These are phyloP conservation scores for Bombus sylvicola DNA, from an alignment of 1,140 invertebrate genomes.

Conservation along the genomic window DNA sequence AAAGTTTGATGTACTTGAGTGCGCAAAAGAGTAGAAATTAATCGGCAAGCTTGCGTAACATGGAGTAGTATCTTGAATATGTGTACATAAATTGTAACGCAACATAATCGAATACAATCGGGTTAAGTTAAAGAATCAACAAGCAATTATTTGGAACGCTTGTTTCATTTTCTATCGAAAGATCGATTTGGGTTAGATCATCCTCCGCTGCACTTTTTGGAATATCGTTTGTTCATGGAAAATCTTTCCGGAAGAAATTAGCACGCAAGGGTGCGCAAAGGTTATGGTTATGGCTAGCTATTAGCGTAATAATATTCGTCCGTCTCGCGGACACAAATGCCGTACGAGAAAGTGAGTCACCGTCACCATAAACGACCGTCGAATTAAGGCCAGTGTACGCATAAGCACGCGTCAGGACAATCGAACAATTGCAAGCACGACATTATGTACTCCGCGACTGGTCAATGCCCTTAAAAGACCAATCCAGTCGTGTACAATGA, in stretches of 20 bases:
- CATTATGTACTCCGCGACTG: constrained; percentile 36
- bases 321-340: constrained; percentile 20
- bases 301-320: constrained; percentile 58
- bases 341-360: constrained; percentile 65
- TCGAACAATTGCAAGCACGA: constrained; percentile 67
- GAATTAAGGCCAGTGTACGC: constrained; percentile 64
- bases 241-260: constrained; percentile 41
- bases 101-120: neutral
- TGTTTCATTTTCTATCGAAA: neutral
- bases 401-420: constrained; percentile 53
- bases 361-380: constrained; percentile 56
- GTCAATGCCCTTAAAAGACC: constrained; percentile 63
- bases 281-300: constrained; percentile 36
- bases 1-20: neutral
- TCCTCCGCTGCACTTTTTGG: no score
- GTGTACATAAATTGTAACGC: no score
- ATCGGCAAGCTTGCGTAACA: neutral
- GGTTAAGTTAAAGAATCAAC: neutral
- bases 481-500: constrained; percentile 49
- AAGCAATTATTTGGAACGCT: neutral
- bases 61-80: neutral
- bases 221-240: neutral
- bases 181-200: neutral
- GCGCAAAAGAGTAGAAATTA: neutral
- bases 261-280: constrained; percentile 17